phyloP scores from a whole-genome alignment of 1,140 invertebrate species.

The Drosophila parabipectinata region DNA sequence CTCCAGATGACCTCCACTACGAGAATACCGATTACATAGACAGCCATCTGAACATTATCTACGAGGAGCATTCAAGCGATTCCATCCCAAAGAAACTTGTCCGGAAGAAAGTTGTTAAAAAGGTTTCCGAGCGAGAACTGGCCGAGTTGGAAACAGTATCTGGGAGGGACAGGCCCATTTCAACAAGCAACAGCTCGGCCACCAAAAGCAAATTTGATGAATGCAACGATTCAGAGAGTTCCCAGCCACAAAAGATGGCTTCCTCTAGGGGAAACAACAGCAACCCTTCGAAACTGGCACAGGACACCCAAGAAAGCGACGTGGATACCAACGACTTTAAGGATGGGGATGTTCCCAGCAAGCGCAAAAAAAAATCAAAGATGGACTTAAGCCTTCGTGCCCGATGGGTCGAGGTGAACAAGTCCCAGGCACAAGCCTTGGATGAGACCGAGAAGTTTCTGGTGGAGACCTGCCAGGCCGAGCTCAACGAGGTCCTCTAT shows the following conservation, averaged over 20 bases:
- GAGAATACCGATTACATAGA: background rate
- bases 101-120: background rate
- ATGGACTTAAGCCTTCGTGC: constrained; percentile 42
- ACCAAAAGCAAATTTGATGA: background rate
- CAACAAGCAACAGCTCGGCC: background rate
- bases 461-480: constrained; percentile 15
- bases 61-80: background rate
- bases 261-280: background rate
- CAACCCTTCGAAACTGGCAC: background rate
- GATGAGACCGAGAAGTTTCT: constrained; percentile 55
- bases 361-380: constrained; percentile 1
- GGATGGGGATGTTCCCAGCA: background rate
- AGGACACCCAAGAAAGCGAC: background rate
- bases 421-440: constrained; percentile 30
- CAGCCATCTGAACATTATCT: background rate
- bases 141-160: background rate
- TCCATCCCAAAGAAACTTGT: background rate
- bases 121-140: background rate
- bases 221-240: background rate
- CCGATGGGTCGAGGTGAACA: constrained; percentile 61
- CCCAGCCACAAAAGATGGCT: background rate
- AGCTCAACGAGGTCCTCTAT: constrained; percentile 4
- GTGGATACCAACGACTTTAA: background rate
- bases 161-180: background rate
- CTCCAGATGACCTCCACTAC: background rate